Evolutionary conservation across 2,113 vertebrate species (phyloP).

Genomic region (Archilochus colubris): DNA sequence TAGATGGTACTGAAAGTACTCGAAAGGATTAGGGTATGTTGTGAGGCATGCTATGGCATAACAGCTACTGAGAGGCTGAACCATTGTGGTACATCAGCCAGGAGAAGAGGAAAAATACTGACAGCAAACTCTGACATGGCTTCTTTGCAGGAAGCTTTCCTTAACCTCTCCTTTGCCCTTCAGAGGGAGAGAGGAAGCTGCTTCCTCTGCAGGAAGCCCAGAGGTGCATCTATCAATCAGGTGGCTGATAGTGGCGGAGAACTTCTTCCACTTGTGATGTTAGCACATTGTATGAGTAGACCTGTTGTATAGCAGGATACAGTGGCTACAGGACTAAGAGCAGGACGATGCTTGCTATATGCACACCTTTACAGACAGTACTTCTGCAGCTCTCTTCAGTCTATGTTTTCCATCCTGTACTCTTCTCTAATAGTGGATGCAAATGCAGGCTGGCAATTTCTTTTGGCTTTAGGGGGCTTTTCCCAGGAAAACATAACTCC

Average conservation of each 20-base stretch:
- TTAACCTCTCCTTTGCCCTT: neutral
- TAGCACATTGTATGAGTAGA: neutral
- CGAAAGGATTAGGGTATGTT: neutral
- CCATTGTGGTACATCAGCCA: neutral
- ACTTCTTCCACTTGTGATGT: fast-evolving
- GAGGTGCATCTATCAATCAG: neutral
- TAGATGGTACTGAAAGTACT: neutral
- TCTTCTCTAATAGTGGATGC: neutral
- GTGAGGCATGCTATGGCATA: neutral
- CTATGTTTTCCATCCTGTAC: neutral
- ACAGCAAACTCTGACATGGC: neutral
- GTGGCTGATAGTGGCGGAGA: neutral
- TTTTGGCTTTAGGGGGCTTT: constrained; percentile 22
- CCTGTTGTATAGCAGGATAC: neutral
- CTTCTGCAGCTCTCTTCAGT: neutral
- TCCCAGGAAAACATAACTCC: constrained; percentile 7
- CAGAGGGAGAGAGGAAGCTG: neutral
- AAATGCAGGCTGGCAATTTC: constrained; percentile 5
- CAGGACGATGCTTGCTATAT: neutral
- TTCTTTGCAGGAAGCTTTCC: neutral
- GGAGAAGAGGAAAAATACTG: neutral
- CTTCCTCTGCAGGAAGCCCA: neutral
- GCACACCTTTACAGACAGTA: neutral
- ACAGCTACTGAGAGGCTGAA: neutral
- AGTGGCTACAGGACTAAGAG: neutral